A percentile compares a stretch with the other conserved stretches of the same genome.
These are phyloP conservation scores for Glaucomys volans DNA, from an alignment of 2,113 vertebrate genomes.

Conservation along the genomic window DNA sequence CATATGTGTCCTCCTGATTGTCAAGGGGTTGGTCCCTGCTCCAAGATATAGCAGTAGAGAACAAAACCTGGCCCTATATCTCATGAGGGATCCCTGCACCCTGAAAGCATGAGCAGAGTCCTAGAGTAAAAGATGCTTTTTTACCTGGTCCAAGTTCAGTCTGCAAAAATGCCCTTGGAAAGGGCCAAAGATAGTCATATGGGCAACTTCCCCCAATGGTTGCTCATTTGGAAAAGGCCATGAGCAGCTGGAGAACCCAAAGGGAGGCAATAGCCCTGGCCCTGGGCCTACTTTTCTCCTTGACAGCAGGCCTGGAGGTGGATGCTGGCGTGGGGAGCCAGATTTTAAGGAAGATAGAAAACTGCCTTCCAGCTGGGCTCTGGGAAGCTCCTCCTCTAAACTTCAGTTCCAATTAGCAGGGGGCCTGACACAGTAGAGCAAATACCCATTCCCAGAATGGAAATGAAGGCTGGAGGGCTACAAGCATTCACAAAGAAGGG, in stretches of 20 bases:
- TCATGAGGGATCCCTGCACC: not conserved
- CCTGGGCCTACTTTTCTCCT: not conserved
- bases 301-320: not conserved
- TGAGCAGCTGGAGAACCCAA: not conserved
- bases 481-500: not conserved
- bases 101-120: not conserved
- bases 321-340: not conserved
- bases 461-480: not conserved
- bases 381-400: not conserved
- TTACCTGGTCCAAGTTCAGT: not conserved
- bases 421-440: not conserved
- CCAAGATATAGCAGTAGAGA: not conserved
- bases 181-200: not conserved
- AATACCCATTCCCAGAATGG: not conserved
- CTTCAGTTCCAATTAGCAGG: not conserved
- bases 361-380: not conserved
- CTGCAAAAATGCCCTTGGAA: not conserved
- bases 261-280: not conserved
- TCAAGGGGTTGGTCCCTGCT: not conserved
- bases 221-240: not conserved
- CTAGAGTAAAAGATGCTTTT: conserved; percentile 15
- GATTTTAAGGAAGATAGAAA: not conserved
- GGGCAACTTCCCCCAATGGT: not conserved
- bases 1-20: not conserved
- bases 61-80: not conserved